Conservation (phyloP, 2,797 vertebrate species). For the Acipenser oxyrinchus region DNA sequence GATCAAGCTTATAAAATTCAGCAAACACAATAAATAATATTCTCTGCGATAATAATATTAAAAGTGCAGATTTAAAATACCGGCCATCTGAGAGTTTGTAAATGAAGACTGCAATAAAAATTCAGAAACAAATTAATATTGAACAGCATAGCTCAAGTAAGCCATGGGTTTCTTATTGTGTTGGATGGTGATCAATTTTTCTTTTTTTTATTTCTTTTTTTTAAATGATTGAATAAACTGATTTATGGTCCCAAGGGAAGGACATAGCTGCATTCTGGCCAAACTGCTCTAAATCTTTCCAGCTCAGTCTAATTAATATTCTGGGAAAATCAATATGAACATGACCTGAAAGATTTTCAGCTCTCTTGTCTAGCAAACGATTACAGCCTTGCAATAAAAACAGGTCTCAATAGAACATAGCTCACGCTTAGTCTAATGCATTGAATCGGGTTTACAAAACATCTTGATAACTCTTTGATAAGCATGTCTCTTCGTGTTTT, state of each 20-base stretch:
- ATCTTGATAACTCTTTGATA: neutral
- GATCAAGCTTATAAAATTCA: conserved; percentile 10
- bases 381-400: neutral
- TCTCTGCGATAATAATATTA: conserved; percentile 33
- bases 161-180: conserved; percentile 20
- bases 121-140: conserved; percentile 23
- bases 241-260: conserved; percentile 23
- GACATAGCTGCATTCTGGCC: conserved; percentile 15
- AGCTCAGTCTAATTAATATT: conserved; percentile 25
- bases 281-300: conserved; percentile 6
- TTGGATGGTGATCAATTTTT: conserved; percentile 16
- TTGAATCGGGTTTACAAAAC: too few relatives aligned
- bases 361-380: neutral
- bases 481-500: too few relatives aligned
- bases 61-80: conserved; percentile 25
- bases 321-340: conserved; percentile 20
- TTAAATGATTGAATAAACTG: conserved; percentile 21
- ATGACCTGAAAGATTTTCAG: conserved; percentile 9
- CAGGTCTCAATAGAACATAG: neutral
- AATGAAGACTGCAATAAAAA: conserved; percentile 9
- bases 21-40: conserved; percentile 26
- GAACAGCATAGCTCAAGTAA: conserved; percentile 16
- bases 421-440: conserved; percentile 15
- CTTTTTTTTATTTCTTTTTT: conserved; percentile 8
- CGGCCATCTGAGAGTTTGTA: conserved; percentile 19